Base-by-base conservation (phyloP, 2,888 invertebrate genomes). In the Oligia fasciuncula region DNA sequence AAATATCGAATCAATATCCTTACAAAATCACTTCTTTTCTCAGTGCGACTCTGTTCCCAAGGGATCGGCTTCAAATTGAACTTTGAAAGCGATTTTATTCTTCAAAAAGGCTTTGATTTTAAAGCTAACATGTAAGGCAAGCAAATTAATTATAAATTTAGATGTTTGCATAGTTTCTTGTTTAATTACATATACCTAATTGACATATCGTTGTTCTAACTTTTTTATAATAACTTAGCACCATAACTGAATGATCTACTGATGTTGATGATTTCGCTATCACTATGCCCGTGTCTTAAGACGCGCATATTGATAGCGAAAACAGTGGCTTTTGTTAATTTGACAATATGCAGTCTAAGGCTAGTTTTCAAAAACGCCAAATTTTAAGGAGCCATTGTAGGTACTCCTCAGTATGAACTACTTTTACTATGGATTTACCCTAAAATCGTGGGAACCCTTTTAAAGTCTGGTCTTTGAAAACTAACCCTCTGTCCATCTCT, bases 101-200 rank as follows among this genome's bases (percentile, higher is more conserved):
- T 40, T 66, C 54, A 69, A 57, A 35, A 17, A 51, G 2, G 40
- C 29, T 6, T 63, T 49, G 23, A 35, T 54, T 57, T 5, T 13
- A 29, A 51, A 46, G 40, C 5, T 49, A 29, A 74, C n/a, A 29
- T 73, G 46, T n/a, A 46, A 51, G 66, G 66, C 70, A 81, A 80
- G 76, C 11, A 63, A 13, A 49, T 29, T 35, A 9, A 19, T 69
- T 46, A 46, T 46, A 29, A 19, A 17, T 19, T 14, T 4, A n/a
- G 17, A 19, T 54, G 46, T 14, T n/a, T 46, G 68, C 2, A 23
- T 60, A 51, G 57, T 1, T 49, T 60, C 17, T 43, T 49, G 4
- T n/a, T 14, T 62, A 51, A 17, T 63, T 51, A 76, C 0, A 49
- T 14, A 8, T 62, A 60, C n/a, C 11, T 60, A 4, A 51, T 8